Evolutionary conservation across 2,797 vertebrate genomes (phyloP), one percentile per base, ranked within the genome.

Genomic region (Gallinago stenura): DNA sequence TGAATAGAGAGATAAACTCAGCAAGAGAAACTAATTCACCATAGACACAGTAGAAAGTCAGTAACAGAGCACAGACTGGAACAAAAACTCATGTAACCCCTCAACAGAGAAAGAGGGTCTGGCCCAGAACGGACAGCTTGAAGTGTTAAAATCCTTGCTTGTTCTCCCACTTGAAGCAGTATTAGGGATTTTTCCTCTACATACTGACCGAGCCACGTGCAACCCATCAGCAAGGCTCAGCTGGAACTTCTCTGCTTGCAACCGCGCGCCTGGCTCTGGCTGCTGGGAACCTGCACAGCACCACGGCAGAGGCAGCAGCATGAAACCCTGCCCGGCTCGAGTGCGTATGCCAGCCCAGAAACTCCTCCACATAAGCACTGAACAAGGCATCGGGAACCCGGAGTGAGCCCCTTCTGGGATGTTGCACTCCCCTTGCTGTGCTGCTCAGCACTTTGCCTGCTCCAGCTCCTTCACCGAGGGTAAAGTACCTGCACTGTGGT

Each of bases 311-410:
- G 30, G 28, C 14, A 28, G 66, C 79, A 57, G 62, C 31, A 73
- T 21, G 45, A 73, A 69, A 58, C 21, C 72, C n/a, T 64, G 39
- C 39, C 64, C 3, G 2, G 62, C 51, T 45, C 7, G 51, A n/a
- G 31, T 3, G 0, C 1, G 0, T 37, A 31, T 4, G 3, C 31
- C 6, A 1, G 46, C 58, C 41, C 46, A 64, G 26, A 53, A 83
- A 33, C 20, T 51, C 39, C 56, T 64, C 43, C 39, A 22, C 5
- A 0, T n/a, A 30, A n/a, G 48, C 39, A 15, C 75, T 54, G 45
- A 68, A 43, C 33, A 31, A 61, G 41, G 35, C 43, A 39, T 15
- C 9, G 16, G 35, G 48, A 61, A 39, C 41, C 48, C 51, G 39
- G 14, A 70, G 14, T 7, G 15, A 56, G 9, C 22, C 12, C 31